These are phyloP conservation scores for Acrobasis suavella DNA, from an alignment of 2,888 invertebrate species.

Conservation along the genomic window DNA sequence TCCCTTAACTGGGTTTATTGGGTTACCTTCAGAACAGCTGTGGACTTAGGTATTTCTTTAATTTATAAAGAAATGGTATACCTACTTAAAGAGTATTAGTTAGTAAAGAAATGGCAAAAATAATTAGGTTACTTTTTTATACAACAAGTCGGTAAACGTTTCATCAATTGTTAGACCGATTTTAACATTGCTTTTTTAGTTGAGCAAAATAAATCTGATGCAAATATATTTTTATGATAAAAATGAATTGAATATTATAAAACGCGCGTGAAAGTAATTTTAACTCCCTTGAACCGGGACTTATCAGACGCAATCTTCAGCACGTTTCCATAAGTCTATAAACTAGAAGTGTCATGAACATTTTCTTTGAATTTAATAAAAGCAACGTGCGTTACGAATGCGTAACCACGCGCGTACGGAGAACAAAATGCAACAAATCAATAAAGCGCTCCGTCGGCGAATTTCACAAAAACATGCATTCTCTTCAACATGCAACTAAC, in stretches of 20 bases:
- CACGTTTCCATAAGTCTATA: conserved; percentile 9
- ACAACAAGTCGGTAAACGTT: too few species aligned
- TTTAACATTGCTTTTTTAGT: conserved; percentile 6
- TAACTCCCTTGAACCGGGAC: conserved; percentile 9
- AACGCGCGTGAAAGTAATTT: conserved; percentile 3
- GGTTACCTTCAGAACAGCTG: too few species aligned
- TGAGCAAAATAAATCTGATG: conserved; percentile 22
- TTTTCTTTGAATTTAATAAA: conserved; percentile 19
- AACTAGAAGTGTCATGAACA: conserved; percentile 13
- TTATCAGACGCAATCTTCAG: conserved; percentile 13
- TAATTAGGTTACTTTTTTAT: too few species aligned
- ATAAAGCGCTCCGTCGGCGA: conserved; percentile 33
- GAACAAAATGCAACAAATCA: conserved; percentile 16
- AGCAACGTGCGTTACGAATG: conserved; percentile 10
- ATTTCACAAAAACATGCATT: conserved; percentile 38
- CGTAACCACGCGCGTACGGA: conserved; percentile 16
- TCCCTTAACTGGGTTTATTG: too few species aligned
- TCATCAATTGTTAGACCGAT: neutral
- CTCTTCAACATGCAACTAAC: conserved; percentile 40
- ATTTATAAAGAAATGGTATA: too few species aligned
- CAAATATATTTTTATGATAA: conserved; percentile 8
- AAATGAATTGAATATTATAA: conserved; percentile 3
- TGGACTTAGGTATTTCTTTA: too few species aligned
- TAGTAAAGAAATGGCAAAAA: too few species aligned
- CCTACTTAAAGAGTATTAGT: too few species aligned